Evolutionary conservation across 2,888 invertebrate genomes (phyloP).

Genomic region (Argyresthia albistria): DNA sequence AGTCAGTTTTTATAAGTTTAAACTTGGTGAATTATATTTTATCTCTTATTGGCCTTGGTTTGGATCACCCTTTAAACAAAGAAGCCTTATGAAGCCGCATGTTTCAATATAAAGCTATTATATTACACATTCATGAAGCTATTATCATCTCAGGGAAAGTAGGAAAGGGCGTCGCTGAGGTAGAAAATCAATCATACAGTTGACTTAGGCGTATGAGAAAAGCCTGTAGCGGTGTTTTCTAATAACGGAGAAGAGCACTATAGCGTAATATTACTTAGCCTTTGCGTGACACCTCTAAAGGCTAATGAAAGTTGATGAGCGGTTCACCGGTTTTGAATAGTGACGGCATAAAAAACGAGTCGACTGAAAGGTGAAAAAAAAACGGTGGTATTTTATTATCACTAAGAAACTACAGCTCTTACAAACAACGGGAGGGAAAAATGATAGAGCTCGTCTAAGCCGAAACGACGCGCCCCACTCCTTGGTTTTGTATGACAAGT

Average conservation of each 20-base stretch:
- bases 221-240: slow-evolving; percentile 23
- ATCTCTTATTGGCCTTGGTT: too few relatives aligned
- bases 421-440: too few relatives aligned
- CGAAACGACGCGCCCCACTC: too few relatives aligned
- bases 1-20: too few relatives aligned
- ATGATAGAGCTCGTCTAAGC: too few relatives aligned
- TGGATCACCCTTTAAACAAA: too few relatives aligned
- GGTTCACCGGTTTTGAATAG: not conserved
- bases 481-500: too few relatives aligned
- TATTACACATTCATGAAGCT: not conserved
- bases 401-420: not conserved
- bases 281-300: not conserved
- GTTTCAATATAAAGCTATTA: not conserved
- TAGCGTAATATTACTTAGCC: not conserved
- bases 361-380: not conserved
- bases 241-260: slow-evolving; percentile 18
- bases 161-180: slow-evolving; percentile 29
- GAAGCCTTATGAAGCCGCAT: too few relatives aligned
- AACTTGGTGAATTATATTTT: too few relatives aligned
- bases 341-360: not conserved
- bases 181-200: slow-evolving; percentile 51
- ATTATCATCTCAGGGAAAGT: slow-evolving; percentile 33
- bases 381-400: not conserved
- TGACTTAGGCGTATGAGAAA: slow-evolving; percentile 36
- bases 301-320: not conserved